A percentile compares a stretch with the other conserved stretches of the same genome.
These are phyloP conservation scores for Drosophila nebulosa DNA, from an alignment of 1,140 invertebrate genomes.

Conservation along the genomic window DNA sequence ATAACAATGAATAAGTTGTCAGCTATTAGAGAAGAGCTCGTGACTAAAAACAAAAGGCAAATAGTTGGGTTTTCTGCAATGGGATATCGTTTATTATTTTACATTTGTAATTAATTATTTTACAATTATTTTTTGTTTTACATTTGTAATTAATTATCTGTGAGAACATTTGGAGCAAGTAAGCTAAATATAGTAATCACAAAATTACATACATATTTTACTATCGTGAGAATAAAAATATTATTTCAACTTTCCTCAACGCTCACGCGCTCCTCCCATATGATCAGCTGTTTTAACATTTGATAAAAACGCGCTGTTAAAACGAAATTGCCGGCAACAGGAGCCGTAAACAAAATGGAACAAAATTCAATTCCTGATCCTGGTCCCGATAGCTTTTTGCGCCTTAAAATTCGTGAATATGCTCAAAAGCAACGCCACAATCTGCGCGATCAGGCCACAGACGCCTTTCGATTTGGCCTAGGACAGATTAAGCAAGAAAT, in stretches of 20 bases:
- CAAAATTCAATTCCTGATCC: neutral
- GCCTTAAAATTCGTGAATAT: constrained; percentile 57
- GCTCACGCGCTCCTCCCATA: neutral
- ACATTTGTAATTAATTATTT: too few relatives aligned
- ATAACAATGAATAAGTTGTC: neutral
- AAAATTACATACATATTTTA: too few relatives aligned
- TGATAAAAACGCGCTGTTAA: neutral
- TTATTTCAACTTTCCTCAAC: neutral
- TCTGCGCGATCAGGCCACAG: constrained; percentile 41
- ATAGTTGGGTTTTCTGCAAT: too few relatives aligned
- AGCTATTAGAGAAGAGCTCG: neutral
- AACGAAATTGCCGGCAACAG: neutral
- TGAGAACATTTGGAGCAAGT: too few relatives aligned
- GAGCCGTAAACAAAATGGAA: neutral
- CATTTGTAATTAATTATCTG: too few relatives aligned
- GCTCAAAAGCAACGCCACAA: constrained; percentile 44
- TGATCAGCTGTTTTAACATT: neutral
- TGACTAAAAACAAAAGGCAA: neutral
- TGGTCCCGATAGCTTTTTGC: constrained; percentile 6
- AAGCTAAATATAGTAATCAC: too few relatives aligned
- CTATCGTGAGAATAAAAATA: too few relatives aligned
- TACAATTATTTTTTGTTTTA: too few relatives aligned
- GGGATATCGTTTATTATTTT: too few relatives aligned
- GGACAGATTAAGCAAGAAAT: constrained; percentile 64
- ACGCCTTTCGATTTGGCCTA: constrained; percentile 64